Evolutionary conservation across 1,140 invertebrate genomes (phyloP), one percentile per base, ranked within the genome.

Genomic region (Diabrotica undecimpunctata): DNA sequence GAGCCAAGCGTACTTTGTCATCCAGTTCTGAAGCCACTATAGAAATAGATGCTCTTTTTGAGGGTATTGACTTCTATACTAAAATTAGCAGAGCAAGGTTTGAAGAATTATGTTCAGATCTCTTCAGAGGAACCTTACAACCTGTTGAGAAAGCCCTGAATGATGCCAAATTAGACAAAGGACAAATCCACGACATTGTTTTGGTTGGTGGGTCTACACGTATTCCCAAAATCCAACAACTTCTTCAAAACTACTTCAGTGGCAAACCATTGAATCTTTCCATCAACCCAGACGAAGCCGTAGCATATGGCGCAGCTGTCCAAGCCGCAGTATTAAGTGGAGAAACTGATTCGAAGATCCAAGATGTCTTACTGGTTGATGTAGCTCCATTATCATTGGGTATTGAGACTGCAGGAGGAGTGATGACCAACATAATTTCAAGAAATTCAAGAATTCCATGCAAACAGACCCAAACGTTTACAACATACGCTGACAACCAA

Each of bases 121-220:
- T 83, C 11, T 84, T 84, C 78, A 73, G 82, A 39, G 80, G 79
- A 10, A 85, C 83, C 5, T 71, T 85, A 46, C 77, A 80, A 7
- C 83, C 82, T 5, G 83, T 84, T 0, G 84, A 87, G 71, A 83
- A 85, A 73, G 82, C 88, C n/a, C 75, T 90, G 46, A 77, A 82
- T 25, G 88, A 90, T 76, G 86, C 88, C 46, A 88, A 89, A 74
- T 65, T 89, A 63, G 85, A 88, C 76, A 90, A 90, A 71, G 76
- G 78, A 25, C 72, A 79, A 61, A 87, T 90, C 62, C 81, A 90
- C 72, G 88, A 90, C 67, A 85, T 90, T 54, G 87, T 90, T 2
- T 79, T 90, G 52, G 88, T 90, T 50, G 88, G 88, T 36, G 88
- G 88, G 3, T 90, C 88, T 0, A 90, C 86, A 5, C 81, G 88